Base-by-base conservation (phyloP, 2,888 invertebrate genomes). In the Chrysomela aeneicollis region DNA sequence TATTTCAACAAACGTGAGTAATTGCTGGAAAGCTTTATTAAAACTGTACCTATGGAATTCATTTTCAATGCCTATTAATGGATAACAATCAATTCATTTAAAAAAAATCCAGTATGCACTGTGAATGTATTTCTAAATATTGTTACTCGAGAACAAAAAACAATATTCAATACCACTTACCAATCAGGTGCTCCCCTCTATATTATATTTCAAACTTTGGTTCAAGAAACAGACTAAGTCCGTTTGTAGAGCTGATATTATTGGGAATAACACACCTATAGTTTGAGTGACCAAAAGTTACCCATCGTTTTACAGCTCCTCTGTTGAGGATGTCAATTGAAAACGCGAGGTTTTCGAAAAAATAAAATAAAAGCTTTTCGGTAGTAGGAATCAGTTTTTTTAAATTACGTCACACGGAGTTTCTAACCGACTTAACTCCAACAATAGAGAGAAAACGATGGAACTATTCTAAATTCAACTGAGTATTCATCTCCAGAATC, bases 1-100 rank as follows among this genome's bases (percentile, higher is more conserved):
- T 62, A 62, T 62, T 57, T 57, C 57, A 62, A 55, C 55, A 62
- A 47, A 62, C 30, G 55, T 49, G 32, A 54, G 61, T 62, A 49
- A 51, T 55, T 62, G 61, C 57, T 62, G 61, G 26, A 62, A 53
- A 57, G 54, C 61, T n/a, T 35, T 47, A 19, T 42, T 57, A 37
- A 42, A 57, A 42, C 19, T 19, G 47, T n/a, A n/a, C n/a, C n/a
- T 58, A 30, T 47, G 49, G 55, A 30, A 17, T 55, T 57, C 22
- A 12, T 2, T 21, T 21, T 37, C 22, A n/a, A 32, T 57, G n/a
- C n/a, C n/a, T 50, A 42, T 15, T 55, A 49, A 62, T 9, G 49
- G 61, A 50, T 62, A 57, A 55, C 61, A 62, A 57, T 47, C 22
- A 52, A 52, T n/a, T 32, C n/a, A 32, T 19, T 35, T 32, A 1